Evolutionary conservation across 2,797 vertebrate genomes (phyloP), one percentile per base, ranked within the genome.

Genomic region (Silurus aristotelis): DNA sequence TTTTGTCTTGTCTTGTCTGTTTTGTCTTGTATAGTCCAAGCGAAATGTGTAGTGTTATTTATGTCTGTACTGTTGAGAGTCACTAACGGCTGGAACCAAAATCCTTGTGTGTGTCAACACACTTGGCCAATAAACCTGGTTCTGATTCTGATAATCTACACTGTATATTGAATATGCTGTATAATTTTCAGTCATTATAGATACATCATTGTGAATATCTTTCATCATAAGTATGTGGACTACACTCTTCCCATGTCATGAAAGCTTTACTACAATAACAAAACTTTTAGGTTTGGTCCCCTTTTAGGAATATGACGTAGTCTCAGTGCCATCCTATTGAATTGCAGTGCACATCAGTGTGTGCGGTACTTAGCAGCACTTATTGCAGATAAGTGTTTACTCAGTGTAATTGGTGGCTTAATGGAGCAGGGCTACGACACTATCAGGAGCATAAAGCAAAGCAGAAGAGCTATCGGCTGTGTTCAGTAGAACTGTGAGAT

Each of bases 321-420:
- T 56, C 48, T 82, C 48, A 38, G 0, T 68, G 80, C 8, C 48
- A 14, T 82, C 66, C 31, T 82, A 80, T 55, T 66, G 38, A 73
- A 43, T 60, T 72, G 55, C 58, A 61, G 31, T 31, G 5, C 70
- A 75, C 82, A 76, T 48, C 60, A 83, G 12, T 56, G 43, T 56
- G 8, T 63, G 64, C 0, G 46, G 82, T 31, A 64, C 70, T 76
- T 75, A 66, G 25, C 48, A n/a, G 72, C 48, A 48, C 43, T 76
- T 77, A 66, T 73, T 77, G 48, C 73, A 56, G 72, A 76, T 38
- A 67, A 56, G 63, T 76, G 60, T 84, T 77, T 77, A 76, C 60
- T 56, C 72, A 67, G 83, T 55, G 46, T 76, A 84, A 66, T 66
- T 70, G 80, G 66, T 58, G 66, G 66, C 63, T 20, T 82, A 31